Base-by-base conservation (phyloP, 2,113 vertebrate species). In the Orcinus orca region DNA sequence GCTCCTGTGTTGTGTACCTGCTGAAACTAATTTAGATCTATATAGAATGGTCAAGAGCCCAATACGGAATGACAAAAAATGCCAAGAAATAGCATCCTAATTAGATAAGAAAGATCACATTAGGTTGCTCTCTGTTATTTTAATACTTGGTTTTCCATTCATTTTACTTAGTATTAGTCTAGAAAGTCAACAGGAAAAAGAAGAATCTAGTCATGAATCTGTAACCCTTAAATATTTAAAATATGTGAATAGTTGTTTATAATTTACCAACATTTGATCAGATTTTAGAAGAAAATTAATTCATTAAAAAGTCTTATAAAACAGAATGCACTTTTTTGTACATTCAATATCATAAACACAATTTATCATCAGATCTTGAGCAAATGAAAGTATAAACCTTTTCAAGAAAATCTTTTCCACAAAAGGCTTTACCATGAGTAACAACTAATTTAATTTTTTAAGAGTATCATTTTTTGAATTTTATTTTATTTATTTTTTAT, bases 331-430 rank as follows among this genome's bases (percentile, higher is more conserved):
- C 44, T 68, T 65, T 67, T 71, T 89, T 97, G 17, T 74, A 96
- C 53, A 53, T 96, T 20, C 50, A 90, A 97, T 96, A 97, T 95
- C 71, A 88, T 50, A 88, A 73, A 93, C 25, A 76, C 6, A 77
- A 44, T 97, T 97, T 96, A 73, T 80, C 89, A 55, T 88, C 85
- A 84, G 80, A 97, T 85, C 77, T 60, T 6, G 12, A 85, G 12
- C 38, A 93, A 93, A 95, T 82, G 36, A 20, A 89, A 83, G 41
- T 44, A 63, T 53, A 97, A 92, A 89, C 38, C n/a, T 92, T 95
- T 73, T 94, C 70, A 33, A 93, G 58, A 14, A 79, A 68, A 67
- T 38, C 2, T 89, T 95, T 98, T 93, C 31, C 74, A 81, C 18
- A 0, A 0, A 89, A 70, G 33, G 97, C 74, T 93, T 95, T 29